Base-by-base conservation (phyloP, 2,797 vertebrate species). In the Holocentrus rufus region DNA sequence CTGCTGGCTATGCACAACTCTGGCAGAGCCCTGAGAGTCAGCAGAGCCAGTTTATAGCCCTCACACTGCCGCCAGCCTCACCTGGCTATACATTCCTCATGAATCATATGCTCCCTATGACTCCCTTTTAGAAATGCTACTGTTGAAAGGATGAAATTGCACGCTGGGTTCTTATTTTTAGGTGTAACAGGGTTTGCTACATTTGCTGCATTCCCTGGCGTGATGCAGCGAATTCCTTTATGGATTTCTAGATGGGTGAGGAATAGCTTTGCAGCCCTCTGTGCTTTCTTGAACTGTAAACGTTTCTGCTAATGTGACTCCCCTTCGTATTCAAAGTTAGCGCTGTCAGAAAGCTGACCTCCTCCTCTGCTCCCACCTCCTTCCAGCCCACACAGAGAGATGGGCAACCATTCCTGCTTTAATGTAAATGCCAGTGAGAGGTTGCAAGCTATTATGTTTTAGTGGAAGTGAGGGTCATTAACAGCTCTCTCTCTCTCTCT, bases 21-120 rank as follows among this genome's bases (percentile, higher is more conserved):
- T 22, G 5, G 25, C 4, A 53, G 76, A 69, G 65, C 34, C 44
- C 54, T 15, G 14, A n/a, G 54, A 85, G 56, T 39, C 80, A 60
- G 68, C 79, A 74, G 65, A 83, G 65, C 52, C 53, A 15, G 50
- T 87, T 85, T 77, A 82, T 72, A 68, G 70, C 47, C 65, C 2
- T 20, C 64, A 34, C 46, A 53, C 74, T 20, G 61, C 64, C 60
- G 23, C 62, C 71, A 56, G 65, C 63, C 64, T 74, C 75, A 57
- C 55, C 2, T 15, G 56, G 58, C 69, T 77, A 56, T 63, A 75
- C 77, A 72, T 80, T 78, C 61, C 74, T 78, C 65, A 52, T 15
- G 30, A 69, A 73, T 82, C 34, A 42, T 14, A 31, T 25, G 7
- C 20, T 14, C 58, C 72, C 72, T 66, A 27, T 7, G 2, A 44